Conservation (phyloP, 1,140 invertebrate species). For the Stegodyphus dumicola region DNA sequence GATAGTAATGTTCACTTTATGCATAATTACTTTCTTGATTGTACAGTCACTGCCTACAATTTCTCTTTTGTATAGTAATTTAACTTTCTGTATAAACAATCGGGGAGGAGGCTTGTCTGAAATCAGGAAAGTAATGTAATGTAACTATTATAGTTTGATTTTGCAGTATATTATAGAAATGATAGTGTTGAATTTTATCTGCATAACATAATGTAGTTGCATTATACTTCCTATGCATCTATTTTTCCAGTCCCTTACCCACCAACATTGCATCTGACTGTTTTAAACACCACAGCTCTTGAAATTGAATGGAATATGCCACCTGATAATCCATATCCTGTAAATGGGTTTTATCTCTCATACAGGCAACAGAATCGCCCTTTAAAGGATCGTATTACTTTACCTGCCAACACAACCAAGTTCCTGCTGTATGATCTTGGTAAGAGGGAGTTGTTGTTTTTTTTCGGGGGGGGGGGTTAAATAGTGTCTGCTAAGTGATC, state of each 20-base stretch:
- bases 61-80: too few species aligned
- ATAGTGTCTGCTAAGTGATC: neutral
- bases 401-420: constrained; percentile 69
- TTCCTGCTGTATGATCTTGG: constrained; percentile 70
- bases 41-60: too few species aligned
- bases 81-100: too few species aligned
- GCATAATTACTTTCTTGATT: too few species aligned
- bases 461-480: neutral
- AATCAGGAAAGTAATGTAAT: too few species aligned
- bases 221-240: neutral
- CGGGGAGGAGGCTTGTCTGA: too few species aligned
- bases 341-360: constrained; percentile 70
- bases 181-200: too few species aligned
- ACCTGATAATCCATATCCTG: constrained; percentile 66
- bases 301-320: constrained; percentile 70
- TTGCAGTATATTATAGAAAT: too few species aligned
- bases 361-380: constrained; percentile 69
- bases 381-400: constrained; percentile 65
- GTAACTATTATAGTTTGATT: too few species aligned
- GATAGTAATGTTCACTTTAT: too few species aligned
- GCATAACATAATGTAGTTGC: too few species aligned
- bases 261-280: constrained; percentile 69
- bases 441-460: constrained; percentile 63
- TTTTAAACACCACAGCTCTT: constrained; percentile 69
- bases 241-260: constrained; percentile 53